These are phyloP conservation scores for Crenichthys baileyi DNA, from an alignment of 2,797 vertebrate genomes.

Conservation along the genomic window DNA sequence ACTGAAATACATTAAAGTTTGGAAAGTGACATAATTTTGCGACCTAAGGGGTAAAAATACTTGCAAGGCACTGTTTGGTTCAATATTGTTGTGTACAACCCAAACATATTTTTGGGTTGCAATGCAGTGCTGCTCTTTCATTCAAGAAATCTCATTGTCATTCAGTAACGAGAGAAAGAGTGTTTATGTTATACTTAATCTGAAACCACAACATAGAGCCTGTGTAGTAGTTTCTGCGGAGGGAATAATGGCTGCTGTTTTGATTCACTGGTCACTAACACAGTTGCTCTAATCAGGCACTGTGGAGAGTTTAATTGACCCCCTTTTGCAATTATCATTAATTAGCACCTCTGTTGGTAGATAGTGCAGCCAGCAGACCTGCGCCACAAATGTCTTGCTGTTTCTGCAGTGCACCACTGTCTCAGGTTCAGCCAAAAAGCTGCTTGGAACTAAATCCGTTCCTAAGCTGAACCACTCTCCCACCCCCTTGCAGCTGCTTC, in stretches of 20 bases:
- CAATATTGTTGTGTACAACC: no score
- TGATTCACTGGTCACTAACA: constrained; percentile 54
- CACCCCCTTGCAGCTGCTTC: constrained; percentile 46
- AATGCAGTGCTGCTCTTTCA: not conserved
- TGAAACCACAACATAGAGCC: not conserved
- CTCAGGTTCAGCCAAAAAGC: constrained; percentile 49
- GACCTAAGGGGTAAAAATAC: not conserved
- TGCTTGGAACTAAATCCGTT: constrained; percentile 47
- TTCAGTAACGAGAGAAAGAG: constrained; percentile 8
- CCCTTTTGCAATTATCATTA: constrained; percentile 72
- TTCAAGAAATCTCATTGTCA: constrained; percentile 19
- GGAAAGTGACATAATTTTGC: not conserved
- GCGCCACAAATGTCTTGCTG: constrained; percentile 54
- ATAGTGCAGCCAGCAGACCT: constrained; percentile 60
- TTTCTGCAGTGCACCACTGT: constrained; percentile 46
- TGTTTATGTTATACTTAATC: constrained; percentile 10
- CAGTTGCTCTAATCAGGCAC: constrained; percentile 66
- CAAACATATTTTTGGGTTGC: no score
- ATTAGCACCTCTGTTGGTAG: constrained; percentile 75
- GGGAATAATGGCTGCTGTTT: constrained; percentile 53
- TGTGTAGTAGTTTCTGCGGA: constrained; percentile 17
- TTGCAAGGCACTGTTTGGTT: not conserved
- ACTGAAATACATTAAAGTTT: not conserved
- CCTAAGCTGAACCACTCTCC: constrained; percentile 18
- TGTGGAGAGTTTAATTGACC: constrained; percentile 72